Base-by-base conservation (phyloP, 2,113 vertebrate genomes). In the Nothoprocta pentlandii region DNA sequence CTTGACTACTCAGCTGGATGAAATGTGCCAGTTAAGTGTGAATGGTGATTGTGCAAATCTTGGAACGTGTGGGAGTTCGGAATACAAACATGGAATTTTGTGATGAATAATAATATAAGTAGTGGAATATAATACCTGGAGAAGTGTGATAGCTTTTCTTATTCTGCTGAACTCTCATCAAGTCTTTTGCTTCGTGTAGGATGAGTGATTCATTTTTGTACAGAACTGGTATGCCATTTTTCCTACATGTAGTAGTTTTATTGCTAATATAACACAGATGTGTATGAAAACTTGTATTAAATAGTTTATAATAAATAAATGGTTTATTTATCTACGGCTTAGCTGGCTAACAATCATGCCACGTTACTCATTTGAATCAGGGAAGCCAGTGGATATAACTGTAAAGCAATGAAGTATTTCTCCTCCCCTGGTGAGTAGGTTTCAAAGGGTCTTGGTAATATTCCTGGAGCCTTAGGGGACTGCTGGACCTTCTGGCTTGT, bases 1-100 rank as follows among this genome's bases (percentile, higher is more conserved):
- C 47, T 85, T 75, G 71, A 44, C 47, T 88, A 30, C 28, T 23
- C 85, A 9, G 30, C 54, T 46, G 75, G 69, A 80, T 83, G 68
- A 96, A 95, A 87, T 41, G 19, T 54, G 26, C 87, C 39, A 41
- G 85, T 22, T 66, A 53, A 89, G n/a, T 67, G 76, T 84, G 16
- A 39, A 12, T 28, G 42, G 47, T 89, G 9, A 64, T 41, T 23
- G 14, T 85, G 80, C n/a, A 56, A 92, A 78, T 92, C 85, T 82
- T 92, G 85, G 77, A 97, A 84, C 22, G 39, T 32, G 64, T 83
- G 47, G 39, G 53, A 34, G 44, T 74, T 87, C 47, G 91, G 84
- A 85, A 81, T 69, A 87, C 51, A 94, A 70, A 34, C 8, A 14
- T 30, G 32, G 42, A 73, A 56, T 63, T 70, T 67, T 81, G 47